A percentile compares a stretch with the other conserved stretches of the same genome.
These are phyloP conservation scores for Vireo griseus DNA, from an alignment of 2,797 vertebrate genomes.

Conservation along the genomic window DNA sequence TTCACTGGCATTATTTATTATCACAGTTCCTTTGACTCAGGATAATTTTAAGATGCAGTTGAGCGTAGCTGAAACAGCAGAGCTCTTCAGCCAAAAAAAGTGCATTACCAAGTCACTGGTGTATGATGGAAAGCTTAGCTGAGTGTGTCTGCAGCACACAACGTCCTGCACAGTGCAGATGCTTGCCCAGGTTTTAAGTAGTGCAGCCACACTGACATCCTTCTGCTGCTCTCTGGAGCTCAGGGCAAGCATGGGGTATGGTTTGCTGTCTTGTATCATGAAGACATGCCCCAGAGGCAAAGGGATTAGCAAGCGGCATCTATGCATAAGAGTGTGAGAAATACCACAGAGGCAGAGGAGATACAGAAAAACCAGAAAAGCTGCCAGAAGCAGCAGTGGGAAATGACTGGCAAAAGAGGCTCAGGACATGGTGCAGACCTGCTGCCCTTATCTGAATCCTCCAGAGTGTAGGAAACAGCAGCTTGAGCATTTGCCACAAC, in stretches of 20 bases:
- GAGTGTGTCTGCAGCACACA: background rate
- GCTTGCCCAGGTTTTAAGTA: background rate
- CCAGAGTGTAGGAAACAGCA: background rate
- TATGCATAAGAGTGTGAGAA: background rate
- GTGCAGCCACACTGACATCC: background rate
- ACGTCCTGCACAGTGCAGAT: background rate
- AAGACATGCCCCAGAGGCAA: background rate
- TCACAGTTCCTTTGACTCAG: background rate
- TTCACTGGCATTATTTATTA: background rate
- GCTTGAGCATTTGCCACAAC: background rate
- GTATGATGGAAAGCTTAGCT: background rate
- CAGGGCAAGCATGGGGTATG: background rate
- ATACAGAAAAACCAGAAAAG: background rate
- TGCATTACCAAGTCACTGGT: background rate
- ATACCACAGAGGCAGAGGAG: background rate
- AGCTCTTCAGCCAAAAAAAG: background rate
- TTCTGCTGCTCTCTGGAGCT: background rate
- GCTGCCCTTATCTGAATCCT: background rate
- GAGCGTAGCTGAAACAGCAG: background rate
- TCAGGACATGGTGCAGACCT: background rate
- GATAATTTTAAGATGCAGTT: background rate
- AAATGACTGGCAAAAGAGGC: background rate
- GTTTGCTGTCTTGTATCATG: background rate
- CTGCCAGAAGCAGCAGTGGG: background rate
- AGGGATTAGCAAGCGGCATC: background rate